Evolutionary conservation across 2,113 vertebrate genomes (phyloP), one percentile per base, ranked within the genome.

Genomic region (Cyanoramphus novaezelandiae): DNA sequence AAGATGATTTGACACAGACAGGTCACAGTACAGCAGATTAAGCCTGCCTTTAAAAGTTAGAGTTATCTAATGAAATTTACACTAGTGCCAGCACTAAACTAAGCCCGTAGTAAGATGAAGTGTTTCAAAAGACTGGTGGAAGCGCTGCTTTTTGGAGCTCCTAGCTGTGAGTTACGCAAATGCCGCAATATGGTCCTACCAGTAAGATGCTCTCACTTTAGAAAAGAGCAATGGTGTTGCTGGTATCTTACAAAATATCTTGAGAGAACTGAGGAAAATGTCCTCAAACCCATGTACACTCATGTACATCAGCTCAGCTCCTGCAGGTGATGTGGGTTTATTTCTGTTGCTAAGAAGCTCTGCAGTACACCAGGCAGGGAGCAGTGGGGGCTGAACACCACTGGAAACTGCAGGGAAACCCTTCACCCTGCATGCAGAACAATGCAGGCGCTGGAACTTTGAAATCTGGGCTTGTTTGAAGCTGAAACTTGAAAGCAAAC

Each of bases 381-480:
- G 81, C 43, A 71, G 75, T 1, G 1, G 46, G 47, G 57, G n/a
- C 92, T 88, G 70, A 76, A 63, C 67, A 33, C 74, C 8, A 15
- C 81, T 44, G 65, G 89, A 79, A 88, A 49, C 81, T 74, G 75
- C 85, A 64, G 79, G 88, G 80, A 81, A 93, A 77, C 63, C 82
- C 82, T 93, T 65, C 2, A 4, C 63, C n/a, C 78, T 63, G 82
- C 60, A 44, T 63, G 86, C 52, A 75, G 80, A 94, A 20, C 41
- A 27, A 21, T 6, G 7, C 2, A 14, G 14, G 7, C 0, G 4
- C 27, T 76, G 70, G 27, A 76, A 94, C 92, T 96, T 93, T 68
- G 88, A 96, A 96, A 96, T 78, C 76, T 72, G 76, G 52, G 33
- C 65, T 88, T 47, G 62, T 96, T 86, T 96, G 92, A 94, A 92